Evolutionary conservation across 2,888 invertebrate species (phyloP).

Genomic region (Rotaria socialis): DNA sequence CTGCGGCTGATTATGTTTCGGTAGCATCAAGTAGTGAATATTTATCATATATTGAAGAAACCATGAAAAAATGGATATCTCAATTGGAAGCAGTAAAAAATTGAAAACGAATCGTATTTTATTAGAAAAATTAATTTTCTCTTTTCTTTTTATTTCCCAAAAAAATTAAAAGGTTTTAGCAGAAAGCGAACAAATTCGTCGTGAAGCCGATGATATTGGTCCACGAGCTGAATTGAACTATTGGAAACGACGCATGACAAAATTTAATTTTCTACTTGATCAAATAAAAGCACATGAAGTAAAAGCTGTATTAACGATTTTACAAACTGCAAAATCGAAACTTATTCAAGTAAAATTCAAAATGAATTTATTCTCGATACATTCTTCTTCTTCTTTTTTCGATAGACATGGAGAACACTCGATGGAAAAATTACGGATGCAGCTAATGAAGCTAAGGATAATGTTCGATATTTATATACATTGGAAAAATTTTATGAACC

Average conservation of each 20-base stretch:
- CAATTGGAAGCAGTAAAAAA: slow-evolving; percentile 54
- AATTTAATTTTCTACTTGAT: slow-evolving; percentile 76
- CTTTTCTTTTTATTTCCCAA: neutral
- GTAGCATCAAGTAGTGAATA: slow-evolving; percentile 57
- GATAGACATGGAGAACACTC: slow-evolving; percentile 68
- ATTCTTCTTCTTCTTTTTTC: neutral
- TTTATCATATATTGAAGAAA: slow-evolving; percentile 56
- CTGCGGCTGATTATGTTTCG: slow-evolving; percentile 55
- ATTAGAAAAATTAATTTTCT: neutral
- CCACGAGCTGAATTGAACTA: slow-evolving; percentile 59
- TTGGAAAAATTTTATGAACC: slow-evolving; percentile 79
- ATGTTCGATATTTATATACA: slow-evolving; percentile 77
- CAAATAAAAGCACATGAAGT: slow-evolving; percentile 70
- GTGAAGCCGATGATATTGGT: slow-evolving; percentile 60
- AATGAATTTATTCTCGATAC: neutral
- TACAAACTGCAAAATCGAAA: slow-evolving; percentile 71
- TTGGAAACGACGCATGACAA: slow-evolving; percentile 65
- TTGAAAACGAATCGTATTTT: too few relatives aligned
- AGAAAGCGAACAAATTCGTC: slow-evolving; percentile 60
- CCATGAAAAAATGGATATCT: slow-evolving; percentile 57
- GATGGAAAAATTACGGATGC: slow-evolving; percentile 72
- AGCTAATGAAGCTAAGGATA: slow-evolving; percentile 77
- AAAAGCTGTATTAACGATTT: slow-evolving; percentile 69
- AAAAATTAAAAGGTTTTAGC: slow-evolving; percentile 54
- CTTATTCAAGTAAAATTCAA: slow-evolving; percentile 59